Evolutionary conservation across 1,140 invertebrate genomes (phyloP).

Genomic region (Cyrtorhinus lividipennis): DNA sequence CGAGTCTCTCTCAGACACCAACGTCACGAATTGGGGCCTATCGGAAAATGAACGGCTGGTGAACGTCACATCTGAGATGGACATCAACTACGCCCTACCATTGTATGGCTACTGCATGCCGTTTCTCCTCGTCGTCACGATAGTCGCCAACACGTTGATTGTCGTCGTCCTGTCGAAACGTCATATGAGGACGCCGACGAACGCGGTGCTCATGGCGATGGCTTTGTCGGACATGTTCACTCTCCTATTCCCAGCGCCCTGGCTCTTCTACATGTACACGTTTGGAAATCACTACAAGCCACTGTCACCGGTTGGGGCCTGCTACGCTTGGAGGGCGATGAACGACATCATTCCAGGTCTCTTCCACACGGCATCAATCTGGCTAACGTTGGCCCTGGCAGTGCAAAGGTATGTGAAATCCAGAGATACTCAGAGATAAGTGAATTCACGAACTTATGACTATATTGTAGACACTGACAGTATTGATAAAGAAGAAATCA

Average conservation of each 20-base stretch:
- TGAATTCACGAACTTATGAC: no score
- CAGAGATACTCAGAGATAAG: background rate
- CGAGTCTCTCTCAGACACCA: no score
- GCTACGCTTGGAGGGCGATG: slow-evolving; percentile 64
- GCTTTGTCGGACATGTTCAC: slow-evolving; percentile 87
- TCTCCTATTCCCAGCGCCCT: slow-evolving; percentile 70
- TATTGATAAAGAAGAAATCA: no score
- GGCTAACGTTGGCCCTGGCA: slow-evolving; percentile 73
- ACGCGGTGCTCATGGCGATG: slow-evolving; percentile 61
- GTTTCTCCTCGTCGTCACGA: slow-evolving; percentile 68
- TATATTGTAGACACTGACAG: no score
- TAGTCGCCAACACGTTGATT: slow-evolving; percentile 80
- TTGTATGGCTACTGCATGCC: slow-evolving; percentile 66
- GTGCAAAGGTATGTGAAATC: slow-evolving; percentile 44
- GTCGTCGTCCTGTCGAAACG: slow-evolving; percentile 58
- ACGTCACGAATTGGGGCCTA: no score
- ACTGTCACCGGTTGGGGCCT: slow-evolving; percentile 51
- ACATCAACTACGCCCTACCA: slow-evolving; percentile 48
- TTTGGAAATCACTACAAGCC: slow-evolving; percentile 70
- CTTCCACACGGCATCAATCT: slow-evolving; percentile 85
- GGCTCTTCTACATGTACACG: slow-evolving; percentile 80
- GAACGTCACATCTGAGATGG: slow-evolving; percentile 48
- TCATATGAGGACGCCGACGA: slow-evolving; percentile 54
- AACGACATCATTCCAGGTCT: slow-evolving; percentile 72
- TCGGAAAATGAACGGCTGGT: slow-evolving; percentile 23